Evolutionary conservation across 64 coral and sea anemone species (phyloP).

Genomic region (Montipora efflorescens): DNA sequence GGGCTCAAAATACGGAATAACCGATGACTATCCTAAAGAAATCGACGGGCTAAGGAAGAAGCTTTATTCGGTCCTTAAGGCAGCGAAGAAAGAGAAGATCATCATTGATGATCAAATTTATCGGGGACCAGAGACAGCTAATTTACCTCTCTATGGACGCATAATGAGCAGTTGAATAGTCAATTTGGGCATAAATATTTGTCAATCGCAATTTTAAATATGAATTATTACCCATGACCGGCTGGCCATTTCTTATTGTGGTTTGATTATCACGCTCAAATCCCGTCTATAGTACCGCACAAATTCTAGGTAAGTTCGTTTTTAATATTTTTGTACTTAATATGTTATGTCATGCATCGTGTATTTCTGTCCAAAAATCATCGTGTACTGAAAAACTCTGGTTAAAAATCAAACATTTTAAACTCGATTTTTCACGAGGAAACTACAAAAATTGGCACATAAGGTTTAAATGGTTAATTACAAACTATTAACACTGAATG

Average conservation of each 20-base stretch:
- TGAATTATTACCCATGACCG: background rate
- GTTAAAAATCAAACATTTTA: background rate
- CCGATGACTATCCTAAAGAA: background rate
- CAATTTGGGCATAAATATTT: background rate
- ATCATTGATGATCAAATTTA: background rate
- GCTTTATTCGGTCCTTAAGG: background rate
- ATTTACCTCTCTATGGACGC: background rate
- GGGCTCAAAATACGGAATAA: background rate
- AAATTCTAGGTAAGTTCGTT: background rate
- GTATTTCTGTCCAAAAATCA: background rate
- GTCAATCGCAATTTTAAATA: background rate
- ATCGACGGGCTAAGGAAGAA: constrained; percentile 3
- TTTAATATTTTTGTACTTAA: background rate
- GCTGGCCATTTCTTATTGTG: background rate
- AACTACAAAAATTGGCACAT: background rate
- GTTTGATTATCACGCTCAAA: background rate
- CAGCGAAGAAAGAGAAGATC: background rate
- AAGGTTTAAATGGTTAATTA: background rate
- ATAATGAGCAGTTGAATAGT: background rate
- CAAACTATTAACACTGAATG: background rate
- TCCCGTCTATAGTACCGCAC: background rate
- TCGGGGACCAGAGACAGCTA: background rate
- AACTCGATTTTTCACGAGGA: background rate
- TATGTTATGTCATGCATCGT: background rate
- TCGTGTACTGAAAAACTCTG: background rate